phyloP scores from a whole-genome alignment of 2,113 vertebrate genomes.

The Bothrops jararaca region DNA sequence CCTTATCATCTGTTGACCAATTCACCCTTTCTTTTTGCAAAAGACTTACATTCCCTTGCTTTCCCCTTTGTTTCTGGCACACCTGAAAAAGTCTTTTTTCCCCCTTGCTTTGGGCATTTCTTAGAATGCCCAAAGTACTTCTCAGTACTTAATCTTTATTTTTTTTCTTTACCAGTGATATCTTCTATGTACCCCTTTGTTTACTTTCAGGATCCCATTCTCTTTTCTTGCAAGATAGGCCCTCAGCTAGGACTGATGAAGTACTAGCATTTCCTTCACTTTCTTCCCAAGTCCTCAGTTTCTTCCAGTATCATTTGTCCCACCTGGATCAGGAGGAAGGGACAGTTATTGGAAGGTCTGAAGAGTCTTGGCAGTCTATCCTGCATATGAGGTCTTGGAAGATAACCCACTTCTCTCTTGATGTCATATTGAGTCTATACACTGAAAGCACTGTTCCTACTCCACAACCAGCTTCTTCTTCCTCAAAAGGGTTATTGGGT shows the following conservation, averaged over 20 bases:
- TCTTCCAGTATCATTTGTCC: background rate
- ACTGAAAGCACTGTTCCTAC: background rate
- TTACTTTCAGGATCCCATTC: background rate
- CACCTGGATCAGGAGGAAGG: background rate
- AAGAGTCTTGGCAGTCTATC: background rate
- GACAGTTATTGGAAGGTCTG: background rate
- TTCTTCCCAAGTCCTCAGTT: background rate
- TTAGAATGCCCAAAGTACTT: no score
- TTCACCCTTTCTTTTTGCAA: background rate
- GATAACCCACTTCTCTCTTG: background rate
- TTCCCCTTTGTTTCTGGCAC: background rate
- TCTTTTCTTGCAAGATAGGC: background rate
- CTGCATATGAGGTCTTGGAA: background rate
- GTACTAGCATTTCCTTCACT: background rate
- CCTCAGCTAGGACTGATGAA: background rate
- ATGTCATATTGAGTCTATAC: background rate
- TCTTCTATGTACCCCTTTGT: background rate
- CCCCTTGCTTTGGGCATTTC: background rate
- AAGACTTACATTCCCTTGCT: background rate
- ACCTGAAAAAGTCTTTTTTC: background rate
- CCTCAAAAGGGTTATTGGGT: background rate
- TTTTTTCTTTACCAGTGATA: background rate
- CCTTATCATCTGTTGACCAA: background rate
- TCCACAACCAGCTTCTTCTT: background rate
- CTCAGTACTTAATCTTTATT: background rate